These are phyloP conservation scores for Geotria australis DNA, from an alignment of 2,797 vertebrate species.

Conservation along the genomic window DNA sequence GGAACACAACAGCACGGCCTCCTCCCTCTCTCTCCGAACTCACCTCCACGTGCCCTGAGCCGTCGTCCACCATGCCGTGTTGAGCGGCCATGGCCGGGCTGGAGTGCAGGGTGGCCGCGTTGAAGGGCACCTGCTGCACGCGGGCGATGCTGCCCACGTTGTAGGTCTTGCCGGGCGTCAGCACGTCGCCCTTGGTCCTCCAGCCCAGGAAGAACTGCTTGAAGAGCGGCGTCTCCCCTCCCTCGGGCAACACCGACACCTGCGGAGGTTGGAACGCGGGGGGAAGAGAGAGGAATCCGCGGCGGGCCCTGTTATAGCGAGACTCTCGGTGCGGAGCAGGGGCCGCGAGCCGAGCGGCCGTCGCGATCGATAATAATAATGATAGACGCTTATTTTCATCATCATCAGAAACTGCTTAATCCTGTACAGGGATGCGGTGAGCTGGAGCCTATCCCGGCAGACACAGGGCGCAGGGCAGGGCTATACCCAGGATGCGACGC, in stretches of 20 bases:
- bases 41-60: slow-evolving; percentile 58
- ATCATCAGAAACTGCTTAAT: too few species aligned
- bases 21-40: neutral
- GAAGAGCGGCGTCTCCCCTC: slow-evolving; percentile 75
- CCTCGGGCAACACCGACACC: slow-evolving; percentile 73
- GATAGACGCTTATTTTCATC: too few species aligned
- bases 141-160: slow-evolving; percentile 61
- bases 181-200: slow-evolving; percentile 56
- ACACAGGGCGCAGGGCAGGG: too few species aligned
- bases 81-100: slow-evolving; percentile 73
- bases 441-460: too few species aligned
- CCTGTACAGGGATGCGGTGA: too few species aligned
- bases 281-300: neutral
- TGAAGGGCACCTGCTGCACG: slow-evolving; percentile 56
- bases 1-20: too few species aligned
- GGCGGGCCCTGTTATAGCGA: neutral
- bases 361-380: too few species aligned
- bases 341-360: too few species aligned
- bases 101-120: slow-evolving; percentile 42
- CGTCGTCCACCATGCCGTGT: slow-evolving; percentile 76
- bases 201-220: slow-evolving; percentile 99
- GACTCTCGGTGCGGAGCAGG: too few species aligned
- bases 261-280: slow-evolving; percentile 4
- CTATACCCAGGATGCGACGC: too few species aligned
- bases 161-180: slow-evolving; percentile 44